Evolutionary conservation across 2,888 invertebrate genomes (phyloP).

Genomic region (Drosophila histrio): DNA sequence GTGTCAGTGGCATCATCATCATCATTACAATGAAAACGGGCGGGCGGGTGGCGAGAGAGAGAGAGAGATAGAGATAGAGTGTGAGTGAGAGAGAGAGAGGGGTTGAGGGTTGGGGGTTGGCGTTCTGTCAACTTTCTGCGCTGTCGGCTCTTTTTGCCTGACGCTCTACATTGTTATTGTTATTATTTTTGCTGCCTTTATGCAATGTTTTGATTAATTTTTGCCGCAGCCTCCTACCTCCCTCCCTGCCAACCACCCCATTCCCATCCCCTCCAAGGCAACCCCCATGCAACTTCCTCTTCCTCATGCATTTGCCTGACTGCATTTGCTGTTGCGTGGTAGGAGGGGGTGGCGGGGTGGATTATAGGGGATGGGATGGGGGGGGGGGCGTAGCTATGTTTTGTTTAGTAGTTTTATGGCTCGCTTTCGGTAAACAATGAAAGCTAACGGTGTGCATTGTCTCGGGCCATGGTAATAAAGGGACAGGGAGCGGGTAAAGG

Average conservation of each 20-base stretch:
- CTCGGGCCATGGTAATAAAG: slow-evolving; percentile 51
- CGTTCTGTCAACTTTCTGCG: slow-evolving; percentile 51
- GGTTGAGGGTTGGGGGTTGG: neutral
- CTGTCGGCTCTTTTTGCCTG: slow-evolving; percentile 70
- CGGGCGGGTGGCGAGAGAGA: neutral
- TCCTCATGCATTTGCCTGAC: slow-evolving; percentile 71
- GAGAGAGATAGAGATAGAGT: neutral
- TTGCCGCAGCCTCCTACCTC: slow-evolving; percentile 69
- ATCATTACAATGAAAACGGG: slow-evolving; percentile 48
- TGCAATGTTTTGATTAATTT: slow-evolving; percentile 84
- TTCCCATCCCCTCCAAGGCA: neutral
- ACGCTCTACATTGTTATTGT: slow-evolving; percentile 83
- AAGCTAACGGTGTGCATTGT: slow-evolving; percentile 72
- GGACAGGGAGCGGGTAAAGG: neutral
- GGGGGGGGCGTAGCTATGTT: slow-evolving; percentile 59
- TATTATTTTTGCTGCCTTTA: slow-evolving; percentile 84
- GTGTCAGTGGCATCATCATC: slow-evolving; percentile 78
- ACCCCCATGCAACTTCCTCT: slow-evolving; percentile 38
- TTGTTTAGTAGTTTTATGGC: slow-evolving; percentile 80
- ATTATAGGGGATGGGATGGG: neutral
- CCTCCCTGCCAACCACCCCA: slow-evolving; percentile 3
- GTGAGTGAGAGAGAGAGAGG: neutral
- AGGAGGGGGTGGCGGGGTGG: slow-evolving; percentile 1
- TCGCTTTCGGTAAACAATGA: slow-evolving; percentile 78
- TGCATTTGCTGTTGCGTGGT: slow-evolving; percentile 62